phyloP scores from a whole-genome alignment of 2,797 vertebrate genomes.

The Hemitrygon akajei region DNA sequence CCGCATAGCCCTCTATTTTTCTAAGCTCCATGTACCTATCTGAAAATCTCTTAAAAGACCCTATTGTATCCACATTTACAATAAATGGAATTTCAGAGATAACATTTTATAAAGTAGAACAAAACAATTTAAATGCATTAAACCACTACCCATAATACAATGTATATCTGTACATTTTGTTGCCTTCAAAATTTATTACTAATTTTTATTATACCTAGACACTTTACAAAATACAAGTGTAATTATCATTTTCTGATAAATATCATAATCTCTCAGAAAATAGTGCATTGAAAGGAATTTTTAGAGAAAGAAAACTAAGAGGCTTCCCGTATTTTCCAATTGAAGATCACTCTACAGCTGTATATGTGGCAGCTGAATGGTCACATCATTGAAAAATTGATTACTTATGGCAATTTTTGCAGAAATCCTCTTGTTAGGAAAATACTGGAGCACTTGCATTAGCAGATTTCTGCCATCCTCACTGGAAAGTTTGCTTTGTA shows the following conservation, averaged over 20 bases:
- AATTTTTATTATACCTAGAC: background rate
- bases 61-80: too few relatives aligned
- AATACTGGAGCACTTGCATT: slow-evolving; percentile 55
- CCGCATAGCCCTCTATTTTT: too few relatives aligned
- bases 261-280: background rate
- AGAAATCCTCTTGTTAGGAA: slow-evolving; percentile 56
- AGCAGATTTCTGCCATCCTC: too few relatives aligned
- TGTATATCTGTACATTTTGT: background rate
- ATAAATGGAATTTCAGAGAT: slow-evolving; percentile 10
- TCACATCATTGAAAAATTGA: slow-evolving; percentile 41
- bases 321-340: background rate
- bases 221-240: background rate
- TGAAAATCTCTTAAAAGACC: too few relatives aligned
- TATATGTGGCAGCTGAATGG: slow-evolving; percentile 31
- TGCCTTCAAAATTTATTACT: background rate
- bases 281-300: background rate
- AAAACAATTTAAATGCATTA: background rate
- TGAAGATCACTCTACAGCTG: background rate
- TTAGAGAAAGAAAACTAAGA: background rate
- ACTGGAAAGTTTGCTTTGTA: too few relatives aligned
- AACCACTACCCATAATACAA: background rate
- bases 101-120: slow-evolving; percentile 17
- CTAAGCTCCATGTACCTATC: too few relatives aligned
- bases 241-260: slow-evolving; percentile 19
- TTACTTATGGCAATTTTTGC: slow-evolving; percentile 59